Conservation (phyloP, 2,888 invertebrate species). For the Melipona beecheii region DNA sequence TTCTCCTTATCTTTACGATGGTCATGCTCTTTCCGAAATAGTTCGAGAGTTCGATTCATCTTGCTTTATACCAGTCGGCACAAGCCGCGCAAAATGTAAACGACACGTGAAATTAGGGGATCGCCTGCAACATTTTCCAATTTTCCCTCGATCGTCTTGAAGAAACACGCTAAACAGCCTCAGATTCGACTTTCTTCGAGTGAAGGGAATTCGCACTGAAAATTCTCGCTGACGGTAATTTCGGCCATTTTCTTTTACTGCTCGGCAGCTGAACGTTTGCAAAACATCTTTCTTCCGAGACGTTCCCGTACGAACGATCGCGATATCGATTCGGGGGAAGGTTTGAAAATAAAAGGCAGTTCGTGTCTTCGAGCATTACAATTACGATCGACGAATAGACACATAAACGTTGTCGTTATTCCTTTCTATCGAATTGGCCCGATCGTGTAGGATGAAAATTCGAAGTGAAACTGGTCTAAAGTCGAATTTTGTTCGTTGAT, state of each 20-base stretch:
- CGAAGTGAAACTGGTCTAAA: no score
- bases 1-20: neutral
- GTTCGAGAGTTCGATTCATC: no score
- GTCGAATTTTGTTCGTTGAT: no score
- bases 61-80: neutral
- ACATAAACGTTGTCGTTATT: no score
- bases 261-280: slow-evolving; percentile 21
- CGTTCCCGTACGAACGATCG: neutral
- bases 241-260: slow-evolving; percentile 26
- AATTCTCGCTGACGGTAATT: slow-evolving; percentile 42
- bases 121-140: slow-evolving; percentile 38
- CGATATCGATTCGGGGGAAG: neutral
- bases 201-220: slow-evolving; percentile 24
- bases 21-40: neutral
- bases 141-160: slow-evolving; percentile 25
- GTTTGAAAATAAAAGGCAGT: neutral
- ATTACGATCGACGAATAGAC: no score
- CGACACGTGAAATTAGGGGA: slow-evolving; percentile 29
- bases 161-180: slow-evolving; percentile 32
- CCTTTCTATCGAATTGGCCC: no score
- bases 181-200: slow-evolving; percentile 18
- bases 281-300: slow-evolving; percentile 23
- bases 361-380: neutral
- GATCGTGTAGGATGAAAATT: no score
- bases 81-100: neutral